Conservation (phyloP, 1,140 invertebrate species). For the Diuraphis noxia region DNA sequence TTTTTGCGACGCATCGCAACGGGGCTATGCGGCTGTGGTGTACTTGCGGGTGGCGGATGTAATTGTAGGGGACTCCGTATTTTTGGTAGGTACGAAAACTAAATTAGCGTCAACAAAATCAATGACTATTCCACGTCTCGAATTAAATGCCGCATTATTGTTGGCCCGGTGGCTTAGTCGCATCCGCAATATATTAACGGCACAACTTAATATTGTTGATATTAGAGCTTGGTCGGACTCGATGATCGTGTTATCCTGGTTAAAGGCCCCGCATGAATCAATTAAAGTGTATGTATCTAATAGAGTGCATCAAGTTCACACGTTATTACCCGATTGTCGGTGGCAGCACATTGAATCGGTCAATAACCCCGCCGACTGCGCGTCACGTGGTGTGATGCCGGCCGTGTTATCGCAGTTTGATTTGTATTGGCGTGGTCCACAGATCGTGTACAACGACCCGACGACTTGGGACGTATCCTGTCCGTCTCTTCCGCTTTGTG, state of each 20-base stretch:
- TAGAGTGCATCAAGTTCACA: slow-evolving; percentile 59
- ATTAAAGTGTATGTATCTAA: slow-evolving; percentile 61
- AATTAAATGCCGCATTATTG: slow-evolving; percentile 58
- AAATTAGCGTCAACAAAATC: slow-evolving; percentile 59
- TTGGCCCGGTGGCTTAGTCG: slow-evolving; percentile 48
- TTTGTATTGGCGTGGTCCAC: slow-evolving; percentile 56
- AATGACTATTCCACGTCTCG: slow-evolving; percentile 58
- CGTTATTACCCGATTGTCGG: slow-evolving; percentile 28
- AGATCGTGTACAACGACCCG: background rate
- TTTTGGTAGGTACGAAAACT: slow-evolving; percentile 59
- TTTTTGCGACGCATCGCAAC: slow-evolving; percentile 59
- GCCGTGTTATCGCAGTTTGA: slow-evolving; percentile 53
- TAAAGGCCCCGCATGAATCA: slow-evolving; percentile 56
- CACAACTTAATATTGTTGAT: slow-evolving; percentile 44
- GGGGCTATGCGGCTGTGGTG: slow-evolving; percentile 58
- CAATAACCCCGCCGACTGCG: slow-evolving; percentile 62
- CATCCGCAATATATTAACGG: background rate
- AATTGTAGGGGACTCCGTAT: slow-evolving; percentile 24
- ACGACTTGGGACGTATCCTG: background rate
- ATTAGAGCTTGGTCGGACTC: slow-evolving; percentile 59
- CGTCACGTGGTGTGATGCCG: slow-evolving; percentile 59
- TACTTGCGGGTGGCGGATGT: slow-evolving; percentile 55
- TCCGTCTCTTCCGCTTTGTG: background rate
- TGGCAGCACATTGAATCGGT: slow-evolving; percentile 61
- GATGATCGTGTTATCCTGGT: slow-evolving; percentile 59